These are phyloP conservation scores for Caenorhabditis imperialis DNA, from an alignment of 2,888 invertebrate genomes.

Conservation along the genomic window DNA sequence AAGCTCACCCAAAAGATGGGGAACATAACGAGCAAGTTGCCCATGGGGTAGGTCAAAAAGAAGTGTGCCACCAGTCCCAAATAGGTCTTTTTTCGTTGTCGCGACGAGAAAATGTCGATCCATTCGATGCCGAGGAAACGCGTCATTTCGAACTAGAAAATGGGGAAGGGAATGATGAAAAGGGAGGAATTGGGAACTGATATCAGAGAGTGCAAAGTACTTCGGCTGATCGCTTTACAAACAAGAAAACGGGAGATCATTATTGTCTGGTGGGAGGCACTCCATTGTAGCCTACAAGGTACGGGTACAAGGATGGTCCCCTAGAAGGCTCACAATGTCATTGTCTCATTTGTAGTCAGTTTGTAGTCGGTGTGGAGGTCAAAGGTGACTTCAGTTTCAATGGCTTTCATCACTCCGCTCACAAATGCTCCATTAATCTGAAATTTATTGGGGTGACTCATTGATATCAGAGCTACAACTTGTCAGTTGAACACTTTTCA, in stretches of 20 bases:
- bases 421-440: too few species aligned
- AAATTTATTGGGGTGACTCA: too few species aligned
- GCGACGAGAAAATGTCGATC: constrained; percentile 55
- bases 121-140: constrained; percentile 53
- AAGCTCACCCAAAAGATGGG: constrained; percentile 54
- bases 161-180: not conserved
- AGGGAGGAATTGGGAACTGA: not conserved
- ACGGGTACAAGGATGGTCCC: too few species aligned
- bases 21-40: constrained; percentile 36
- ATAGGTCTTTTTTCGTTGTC: constrained; percentile 48
- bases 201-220: too few species aligned
- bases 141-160: constrained; percentile 38
- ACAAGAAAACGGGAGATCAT: not conserved
- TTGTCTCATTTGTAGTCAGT: too few species aligned
- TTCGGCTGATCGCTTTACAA: too few species aligned
- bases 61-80: constrained; percentile 57
- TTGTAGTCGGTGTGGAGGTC: too few species aligned
- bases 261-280: not conserved
- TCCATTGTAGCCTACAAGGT: not conserved
- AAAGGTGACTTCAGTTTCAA: too few species aligned
- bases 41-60: constrained; percentile 55
- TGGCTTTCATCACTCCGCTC: too few species aligned
- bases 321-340: too few species aligned
- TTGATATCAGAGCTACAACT: too few species aligned
- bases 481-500: too few species aligned